Evolutionary conservation across 2,797 vertebrate genomes (phyloP).

Genomic region (Coccyzus lansbergi): DNA sequence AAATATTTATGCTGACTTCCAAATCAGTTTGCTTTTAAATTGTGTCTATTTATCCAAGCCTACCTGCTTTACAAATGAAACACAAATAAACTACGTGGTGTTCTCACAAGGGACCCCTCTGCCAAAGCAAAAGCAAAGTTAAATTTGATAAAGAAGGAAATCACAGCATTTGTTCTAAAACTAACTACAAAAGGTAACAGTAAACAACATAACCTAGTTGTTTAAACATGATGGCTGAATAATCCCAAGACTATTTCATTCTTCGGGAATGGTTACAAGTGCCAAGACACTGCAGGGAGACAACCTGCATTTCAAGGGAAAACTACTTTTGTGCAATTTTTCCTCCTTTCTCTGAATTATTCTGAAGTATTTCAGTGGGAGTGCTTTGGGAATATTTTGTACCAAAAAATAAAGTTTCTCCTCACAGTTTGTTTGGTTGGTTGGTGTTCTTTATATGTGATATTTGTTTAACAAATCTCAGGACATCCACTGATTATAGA

Average conservation of each 20-base stretch:
- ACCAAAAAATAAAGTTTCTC: not conserved
- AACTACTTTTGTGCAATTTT: not conserved
- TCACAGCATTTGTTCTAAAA: not conserved
- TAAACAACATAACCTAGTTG: not conserved
- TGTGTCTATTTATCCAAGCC: not conserved
- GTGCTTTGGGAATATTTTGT: not conserved
- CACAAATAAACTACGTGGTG: not conserved
- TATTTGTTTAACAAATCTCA: not conserved
- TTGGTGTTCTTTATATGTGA: too few species aligned
- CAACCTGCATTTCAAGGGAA: not conserved
- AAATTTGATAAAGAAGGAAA: slow-evolving; percentile 38
- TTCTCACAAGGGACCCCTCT: not conserved
- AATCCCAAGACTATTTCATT: not conserved
- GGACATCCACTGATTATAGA: not conserved
- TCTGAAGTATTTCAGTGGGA: not conserved
- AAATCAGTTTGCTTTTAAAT: not conserved
- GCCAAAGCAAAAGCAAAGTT: not conserved
- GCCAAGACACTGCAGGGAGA: not conserved
- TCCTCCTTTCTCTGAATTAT: not conserved
- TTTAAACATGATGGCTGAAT: slow-evolving; percentile 5
- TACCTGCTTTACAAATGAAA: slow-evolving; percentile 9
- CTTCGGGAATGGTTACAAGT: not conserved
- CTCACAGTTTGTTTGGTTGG: not conserved
- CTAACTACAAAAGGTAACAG: not conserved
- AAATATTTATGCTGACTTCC: not conserved